phyloP scores from a whole-genome alignment of 2,888 invertebrate genomes.

The Nephrotoma appendiculata region DNA sequence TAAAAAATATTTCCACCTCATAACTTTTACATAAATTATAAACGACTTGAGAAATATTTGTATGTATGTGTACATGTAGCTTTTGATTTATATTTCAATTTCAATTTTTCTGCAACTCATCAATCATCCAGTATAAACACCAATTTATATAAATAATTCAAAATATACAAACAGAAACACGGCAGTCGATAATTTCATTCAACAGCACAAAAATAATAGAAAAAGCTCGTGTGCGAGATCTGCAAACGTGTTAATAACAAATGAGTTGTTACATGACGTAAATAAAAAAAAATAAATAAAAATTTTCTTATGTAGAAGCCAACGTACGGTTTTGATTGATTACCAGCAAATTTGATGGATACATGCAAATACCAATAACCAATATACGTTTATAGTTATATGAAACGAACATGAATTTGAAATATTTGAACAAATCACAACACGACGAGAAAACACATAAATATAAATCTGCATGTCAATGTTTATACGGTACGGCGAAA shows the following conservation, averaged over 20 bases:
- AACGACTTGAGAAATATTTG: background rate
- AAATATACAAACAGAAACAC: background rate
- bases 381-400: background rate
- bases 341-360: background rate
- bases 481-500: background rate
- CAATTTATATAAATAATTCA: background rate
- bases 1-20: no score
- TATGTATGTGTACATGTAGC: background rate
- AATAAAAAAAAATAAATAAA: background rate
- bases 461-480: background rate
- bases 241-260: background rate
- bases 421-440: background rate
- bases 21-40: background rate
- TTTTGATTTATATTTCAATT: background rate
- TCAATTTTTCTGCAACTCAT: background rate
- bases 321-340: background rate
- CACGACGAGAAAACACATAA: background rate
- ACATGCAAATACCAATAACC: background rate
- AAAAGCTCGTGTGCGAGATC: background rate
- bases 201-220: background rate
- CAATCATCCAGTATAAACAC: background rate
- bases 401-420: background rate
- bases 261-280: background rate
- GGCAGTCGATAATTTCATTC: background rate
- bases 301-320: background rate